phyloP scores from a whole-genome alignment of 2,113 vertebrate species.

The Pelecanoides urinatrix region DNA sequence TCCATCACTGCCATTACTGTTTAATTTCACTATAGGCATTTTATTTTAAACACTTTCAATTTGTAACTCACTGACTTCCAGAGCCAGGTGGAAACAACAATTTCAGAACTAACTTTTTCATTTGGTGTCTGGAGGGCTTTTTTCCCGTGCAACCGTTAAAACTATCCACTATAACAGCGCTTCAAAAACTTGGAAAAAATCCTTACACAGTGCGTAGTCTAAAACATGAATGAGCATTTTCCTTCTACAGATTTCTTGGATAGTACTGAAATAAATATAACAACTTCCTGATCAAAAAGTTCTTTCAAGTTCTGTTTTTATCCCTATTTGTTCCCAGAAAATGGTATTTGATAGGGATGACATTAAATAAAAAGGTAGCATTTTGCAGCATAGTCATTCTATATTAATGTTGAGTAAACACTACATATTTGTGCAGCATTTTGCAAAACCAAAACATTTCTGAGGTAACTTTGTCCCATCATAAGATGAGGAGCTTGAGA shows the following conservation, averaged over 20 bases:
- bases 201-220: not conserved
- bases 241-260: not conserved
- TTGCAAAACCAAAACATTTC: not conserved
- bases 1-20: not conserved
- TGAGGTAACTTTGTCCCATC: not conserved
- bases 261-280: not conserved
- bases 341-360: not conserved
- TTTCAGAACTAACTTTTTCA: not conserved
- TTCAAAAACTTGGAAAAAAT: not conserved
- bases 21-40: not conserved
- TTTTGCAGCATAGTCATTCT: not conserved
- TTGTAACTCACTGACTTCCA: not conserved
- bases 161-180: not conserved
- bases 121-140: not conserved
- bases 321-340: not conserved
- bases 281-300: not conserved
- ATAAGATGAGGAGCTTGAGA: not conserved
- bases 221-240: not conserved
- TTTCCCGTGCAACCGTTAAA: not conserved
- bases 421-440: not conserved
- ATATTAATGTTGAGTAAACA: not conserved
- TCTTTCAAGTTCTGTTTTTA: not conserved
- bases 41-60: not conserved
- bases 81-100: not conserved
- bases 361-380: not conserved